Evolutionary conservation across 2,113 vertebrate species (phyloP), one percentile per base, ranked within the genome.

Genomic region (Peucedramus taeniatus): DNA sequence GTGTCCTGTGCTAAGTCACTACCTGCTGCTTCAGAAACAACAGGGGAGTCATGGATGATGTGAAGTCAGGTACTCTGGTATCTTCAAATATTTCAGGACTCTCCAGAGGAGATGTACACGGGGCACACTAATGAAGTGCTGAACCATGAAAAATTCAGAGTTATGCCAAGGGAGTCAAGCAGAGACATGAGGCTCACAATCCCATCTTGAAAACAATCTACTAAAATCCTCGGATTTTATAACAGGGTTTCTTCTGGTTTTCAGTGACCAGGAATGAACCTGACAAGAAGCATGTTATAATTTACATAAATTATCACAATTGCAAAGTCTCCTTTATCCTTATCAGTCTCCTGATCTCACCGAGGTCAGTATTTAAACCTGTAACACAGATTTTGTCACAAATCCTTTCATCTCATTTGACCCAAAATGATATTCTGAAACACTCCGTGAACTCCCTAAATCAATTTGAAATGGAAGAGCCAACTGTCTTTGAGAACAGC

Each of bases 331-430:
- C 39, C 51, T 59, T 6, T 27, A 83, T 12, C n/a, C 23, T 37
- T 13, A 31, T 31, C 17, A 59, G 64, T 18, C 21, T 76, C 71
- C 35, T 30, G 59, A 81, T 9, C 26, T 35, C 51, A 85, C 11
- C 28, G 9, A 40, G 1, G 3, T 0, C 11, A 84, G 35, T 8
- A 30, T 27, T 66, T 23, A 39, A 74, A 77, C 19, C n/a, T 1
- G 1, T 15, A 68, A 64, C 0, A 1, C 8, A 22, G 27, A 69
- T 61, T 90, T 74, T 54, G 8, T 18, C 51, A 66, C 7, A 60
- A 75, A 86, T 27, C 42, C 42, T 65, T 82, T 23, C 4, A 44
- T 30, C 14, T 18, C 72, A 6, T 45, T 68, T 66, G 53, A 82
- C 61, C 56, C 65, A 26, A 91, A 92, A 66, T 4, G 31, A 59